These are phyloP conservation scores for Aulostomus chinensis DNA, from an alignment of 2,797 vertebrate species.

Conservation along the genomic window DNA sequence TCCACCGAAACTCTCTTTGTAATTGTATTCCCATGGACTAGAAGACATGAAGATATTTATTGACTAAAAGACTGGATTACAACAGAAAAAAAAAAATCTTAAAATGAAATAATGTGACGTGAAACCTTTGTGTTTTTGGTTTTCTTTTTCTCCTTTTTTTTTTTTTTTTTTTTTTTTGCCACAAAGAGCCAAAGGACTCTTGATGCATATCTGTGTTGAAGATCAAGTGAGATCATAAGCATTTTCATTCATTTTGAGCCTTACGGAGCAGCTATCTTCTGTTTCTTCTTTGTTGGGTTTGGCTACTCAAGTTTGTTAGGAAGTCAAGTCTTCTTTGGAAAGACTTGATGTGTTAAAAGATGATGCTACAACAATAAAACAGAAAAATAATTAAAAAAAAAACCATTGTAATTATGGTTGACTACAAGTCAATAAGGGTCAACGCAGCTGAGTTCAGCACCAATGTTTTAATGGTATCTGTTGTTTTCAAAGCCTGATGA, in stretches of 20 bases:
- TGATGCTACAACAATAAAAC: conserved; percentile 51
- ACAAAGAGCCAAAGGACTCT: conserved; percentile 62
- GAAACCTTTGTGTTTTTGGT: conserved; percentile 69
- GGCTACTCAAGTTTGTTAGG: conserved; percentile 64
- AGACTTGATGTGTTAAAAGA: conserved; percentile 50
- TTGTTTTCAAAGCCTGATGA: conserved; percentile 80
- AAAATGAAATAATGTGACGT: conserved; percentile 72
- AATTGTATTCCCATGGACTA: conserved; percentile 67
- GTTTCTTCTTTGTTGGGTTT: conserved; percentile 58
- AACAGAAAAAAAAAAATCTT: conserved; percentile 44
- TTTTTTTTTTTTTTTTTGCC: conserved; percentile 58
- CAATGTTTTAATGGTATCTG: conserved; percentile 75
- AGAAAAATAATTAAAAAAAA: conserved; percentile 42
- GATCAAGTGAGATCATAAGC: conserved; percentile 69
- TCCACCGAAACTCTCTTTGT: conserved; percentile 72
- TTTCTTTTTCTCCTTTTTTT: too few species aligned
- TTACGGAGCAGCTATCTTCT: conserved; percentile 61
- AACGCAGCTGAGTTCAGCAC: conserved; percentile 64
- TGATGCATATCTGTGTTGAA: conserved; percentile 73
- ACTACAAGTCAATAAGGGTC: conserved; percentile 43
- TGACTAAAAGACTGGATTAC: conserved; percentile 67
- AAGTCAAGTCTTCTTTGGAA: conserved; percentile 55
- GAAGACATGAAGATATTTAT: conserved; percentile 68
- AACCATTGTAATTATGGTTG: conserved; percentile 54
- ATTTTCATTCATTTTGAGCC: conserved; percentile 76